Evolutionary conservation across 2,113 vertebrate genomes (phyloP).

Genomic region (Spheniscus mendiculus): DNA sequence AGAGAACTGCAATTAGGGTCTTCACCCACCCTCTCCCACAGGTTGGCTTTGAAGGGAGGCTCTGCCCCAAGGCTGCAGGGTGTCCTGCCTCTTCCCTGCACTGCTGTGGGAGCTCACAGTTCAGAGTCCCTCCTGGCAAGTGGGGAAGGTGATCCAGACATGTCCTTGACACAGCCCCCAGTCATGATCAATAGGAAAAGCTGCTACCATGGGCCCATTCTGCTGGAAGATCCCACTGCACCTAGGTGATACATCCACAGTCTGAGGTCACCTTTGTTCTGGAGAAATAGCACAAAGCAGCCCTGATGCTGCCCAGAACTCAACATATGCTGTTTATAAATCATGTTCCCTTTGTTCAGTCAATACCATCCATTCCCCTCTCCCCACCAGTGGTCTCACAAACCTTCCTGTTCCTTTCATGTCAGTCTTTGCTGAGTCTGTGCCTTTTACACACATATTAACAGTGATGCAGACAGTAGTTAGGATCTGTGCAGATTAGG

Average conservation of each 20-base stretch:
- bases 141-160: not conserved
- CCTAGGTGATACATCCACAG: not conserved
- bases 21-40: not conserved
- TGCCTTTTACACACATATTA: not conserved
- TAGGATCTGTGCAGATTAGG: not conserved
- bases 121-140: not conserved
- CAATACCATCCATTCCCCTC: not conserved
- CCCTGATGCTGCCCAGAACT: not conserved
- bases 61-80: not conserved
- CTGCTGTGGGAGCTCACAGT: not conserved
- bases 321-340: not conserved
- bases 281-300: not conserved
- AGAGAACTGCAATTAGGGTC: not conserved
- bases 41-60: not conserved
- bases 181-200: not conserved
- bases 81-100: not conserved
- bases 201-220: not conserved
- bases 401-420: not conserved
- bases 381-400: not conserved
- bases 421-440: not conserved
- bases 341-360: not conserved
- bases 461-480: not conserved
- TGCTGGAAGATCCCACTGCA: not conserved
- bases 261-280: not conserved
- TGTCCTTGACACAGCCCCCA: no score